Evolutionary conservation across 2,797 vertebrate genomes (phyloP).

Genomic region (Gallinago solitaria): DNA sequence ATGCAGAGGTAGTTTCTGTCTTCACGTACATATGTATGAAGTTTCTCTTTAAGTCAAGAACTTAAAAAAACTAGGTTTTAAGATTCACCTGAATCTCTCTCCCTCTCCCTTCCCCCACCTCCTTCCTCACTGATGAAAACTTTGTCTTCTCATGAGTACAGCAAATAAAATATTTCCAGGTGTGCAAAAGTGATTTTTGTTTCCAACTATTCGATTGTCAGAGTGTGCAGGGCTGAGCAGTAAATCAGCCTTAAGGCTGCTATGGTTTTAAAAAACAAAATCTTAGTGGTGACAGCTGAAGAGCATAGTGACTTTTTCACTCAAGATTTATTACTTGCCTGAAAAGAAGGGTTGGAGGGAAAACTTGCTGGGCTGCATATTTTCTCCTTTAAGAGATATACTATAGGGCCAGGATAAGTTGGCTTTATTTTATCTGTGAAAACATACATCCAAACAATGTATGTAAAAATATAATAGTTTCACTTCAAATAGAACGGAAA

Average conservation of each 20-base stretch:
- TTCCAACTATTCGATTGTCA: slow-evolving; percentile 71
- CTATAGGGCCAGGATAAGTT: slow-evolving; percentile 31
- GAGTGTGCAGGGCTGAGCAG: slow-evolving; percentile 42
- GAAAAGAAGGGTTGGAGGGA: slow-evolving; percentile 59
- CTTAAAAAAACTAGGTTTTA: neutral
- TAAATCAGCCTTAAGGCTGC: slow-evolving; percentile 78
- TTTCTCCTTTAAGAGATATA: slow-evolving; percentile 64
- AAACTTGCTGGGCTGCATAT: slow-evolving; percentile 71
- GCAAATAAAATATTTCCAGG: slow-evolving; percentile 75
- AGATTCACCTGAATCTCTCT: slow-evolving; percentile 12
- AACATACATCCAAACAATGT: neutral
- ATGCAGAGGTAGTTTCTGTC: neutral
- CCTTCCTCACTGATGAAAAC: neutral
- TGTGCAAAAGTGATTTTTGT: slow-evolving; percentile 68
- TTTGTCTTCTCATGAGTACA: slow-evolving; percentile 57
- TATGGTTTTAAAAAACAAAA: slow-evolving; percentile 49
- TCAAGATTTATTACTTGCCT: slow-evolving; percentile 75
- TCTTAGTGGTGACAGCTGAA: slow-evolving; percentile 74
- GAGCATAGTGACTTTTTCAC: slow-evolving; percentile 74
- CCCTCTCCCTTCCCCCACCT: neutral
- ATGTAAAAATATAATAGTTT: slow-evolving; percentile 12
- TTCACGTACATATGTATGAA: neutral
- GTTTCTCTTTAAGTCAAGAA: neutral
- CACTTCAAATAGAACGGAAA: slow-evolving; percentile 10
- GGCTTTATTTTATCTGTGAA: slow-evolving; percentile 47